Percentiles rank a stretch among this genome's conserved stretches.
Conservation (phyloP, 2,888 invertebrate species). For the Nomada hirtipes region DNA sequence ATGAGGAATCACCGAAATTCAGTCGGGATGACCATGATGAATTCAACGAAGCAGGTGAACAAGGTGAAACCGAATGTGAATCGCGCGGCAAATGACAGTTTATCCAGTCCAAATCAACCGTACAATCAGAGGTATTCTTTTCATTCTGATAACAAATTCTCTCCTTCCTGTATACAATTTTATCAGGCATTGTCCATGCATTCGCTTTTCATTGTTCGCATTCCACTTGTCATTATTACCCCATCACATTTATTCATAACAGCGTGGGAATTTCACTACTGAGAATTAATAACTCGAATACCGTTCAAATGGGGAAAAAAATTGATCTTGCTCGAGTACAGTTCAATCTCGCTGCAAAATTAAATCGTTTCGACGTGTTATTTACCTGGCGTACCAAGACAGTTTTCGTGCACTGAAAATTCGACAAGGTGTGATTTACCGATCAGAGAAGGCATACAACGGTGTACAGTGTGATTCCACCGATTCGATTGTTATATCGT, state of each 20-base stretch:
- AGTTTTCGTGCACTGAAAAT: conserved; percentile 2
- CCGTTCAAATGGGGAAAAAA: not conserved
- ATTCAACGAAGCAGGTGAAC: conserved; percentile 94
- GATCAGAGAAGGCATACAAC: no score
- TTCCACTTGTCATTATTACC: conserved; percentile 22
- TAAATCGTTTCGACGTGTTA: not conserved
- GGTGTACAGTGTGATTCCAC: not conserved
- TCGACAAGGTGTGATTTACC: conserved; percentile 3
- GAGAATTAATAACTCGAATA: conserved; percentile 36
- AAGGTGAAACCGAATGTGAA: conserved; percentile 95
- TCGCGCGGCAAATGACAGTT: conserved; percentile 90
- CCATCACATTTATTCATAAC: conserved; percentile 17
- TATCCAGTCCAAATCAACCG: conserved; percentile 88
- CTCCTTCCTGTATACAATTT: conserved; percentile 16
- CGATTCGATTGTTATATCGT: not conserved
- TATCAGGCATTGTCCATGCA: conserved; percentile 36
- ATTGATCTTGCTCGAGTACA: conserved; percentile 5
- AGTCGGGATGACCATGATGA: conserved; percentile 89
- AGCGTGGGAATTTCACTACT: conserved; percentile 53
- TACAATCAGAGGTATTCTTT: conserved; percentile 87
- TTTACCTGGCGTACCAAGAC: not conserved
- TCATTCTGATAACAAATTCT: conserved; percentile 27
- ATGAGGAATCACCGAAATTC: conserved; percentile 93
- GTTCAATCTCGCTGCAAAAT: conserved; percentile 19
- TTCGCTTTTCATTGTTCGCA: conserved; percentile 17